Percentiles rank a stretch among this genome's conserved stretches.
Conservation (phyloP, 2,888 invertebrate species). For the Pterobdella sp. region DNA sequence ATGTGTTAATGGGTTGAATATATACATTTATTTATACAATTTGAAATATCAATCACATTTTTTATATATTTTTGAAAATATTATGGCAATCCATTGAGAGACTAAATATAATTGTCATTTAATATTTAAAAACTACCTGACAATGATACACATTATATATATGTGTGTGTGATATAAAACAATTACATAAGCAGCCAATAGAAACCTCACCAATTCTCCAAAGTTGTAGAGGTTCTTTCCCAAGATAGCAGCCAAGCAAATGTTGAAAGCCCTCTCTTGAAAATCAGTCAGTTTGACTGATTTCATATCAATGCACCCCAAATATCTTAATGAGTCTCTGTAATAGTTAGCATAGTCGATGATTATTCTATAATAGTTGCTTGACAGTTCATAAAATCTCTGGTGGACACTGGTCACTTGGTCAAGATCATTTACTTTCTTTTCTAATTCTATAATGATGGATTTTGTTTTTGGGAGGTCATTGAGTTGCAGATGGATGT, state of each 20-base stretch:
- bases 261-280: conserved; percentile 67
- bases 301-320: conserved; percentile 67
- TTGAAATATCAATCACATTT: too few relatives aligned
- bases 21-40: too few relatives aligned
- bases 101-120: too few relatives aligned
- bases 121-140: too few relatives aligned
- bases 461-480: conserved; percentile 50
- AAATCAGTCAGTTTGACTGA: conserved; percentile 54
- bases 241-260: conserved; percentile 84
- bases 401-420: conserved; percentile 89
- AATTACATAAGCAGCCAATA: too few relatives aligned
- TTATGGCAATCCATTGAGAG: too few relatives aligned
- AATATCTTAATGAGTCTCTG: conserved; percentile 73
- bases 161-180: too few relatives aligned
- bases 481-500: conserved; percentile 51
- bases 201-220: conserved; percentile 69
- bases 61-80: too few relatives aligned
- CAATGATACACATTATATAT: too few relatives aligned
- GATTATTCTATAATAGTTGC: conserved; percentile 73
- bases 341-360: conserved; percentile 79
- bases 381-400: conserved; percentile 82
- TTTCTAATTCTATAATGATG: conserved; percentile 57
- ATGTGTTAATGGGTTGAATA: too few relatives aligned
- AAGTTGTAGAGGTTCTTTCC: conserved; percentile 84
- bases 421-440: conserved; percentile 75